Evolutionary conservation across 2,888 invertebrate species (phyloP), one percentile per base, ranked within the genome.

Genomic region (Zhuqinia jingwanae): DNA sequence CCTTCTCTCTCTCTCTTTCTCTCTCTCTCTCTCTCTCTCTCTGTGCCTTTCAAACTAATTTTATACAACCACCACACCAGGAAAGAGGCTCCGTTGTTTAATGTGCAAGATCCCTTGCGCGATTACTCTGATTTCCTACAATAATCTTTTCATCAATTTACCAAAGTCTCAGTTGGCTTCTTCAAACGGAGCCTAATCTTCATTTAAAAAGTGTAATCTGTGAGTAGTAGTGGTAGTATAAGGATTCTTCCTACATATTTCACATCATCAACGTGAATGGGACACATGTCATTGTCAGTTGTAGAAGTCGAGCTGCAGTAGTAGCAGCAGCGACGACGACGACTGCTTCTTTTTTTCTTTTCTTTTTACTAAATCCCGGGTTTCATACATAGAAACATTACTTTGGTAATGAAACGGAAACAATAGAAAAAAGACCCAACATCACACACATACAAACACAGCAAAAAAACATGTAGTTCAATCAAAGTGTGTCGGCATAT

Each of bases 91-190:
- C n/a, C n/a, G n/a, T n/a, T 15, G 53, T 56, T 53, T 75, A 56
- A 75, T 75, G 75, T 56, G 36, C 56, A 75, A 53, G 53, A 75
- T 53, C 75, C 53, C 56, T 56, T 56, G 5, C n/a, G 5, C n/a
- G 75, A 75, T 75, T 75, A 36, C 56, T 75, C 56, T 56, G 17
- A 75, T 75, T 75, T 75, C 36, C 20, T 30, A n/a, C 75, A 75
- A 75, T 53, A 56, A 75, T 75, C 56, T 53, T 75, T 75, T 75
- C 75, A 75, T 75, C 75, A 75, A 75, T 75, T 75, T 68, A 56
- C 36, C 30, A 53, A 75, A 75, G 8, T 73, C 75, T 36, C 42
- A n/a, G 13, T 25, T 36, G 17, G 27, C 70, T 70, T 50, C 47
- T n/a, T n/a, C n/a, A n/a, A n/a, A n/a, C 3, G 36, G 5, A 56